These are phyloP conservation scores for Podabrus alpinus DNA, from an alignment of 2,888 invertebrate species.

Conservation along the genomic window DNA sequence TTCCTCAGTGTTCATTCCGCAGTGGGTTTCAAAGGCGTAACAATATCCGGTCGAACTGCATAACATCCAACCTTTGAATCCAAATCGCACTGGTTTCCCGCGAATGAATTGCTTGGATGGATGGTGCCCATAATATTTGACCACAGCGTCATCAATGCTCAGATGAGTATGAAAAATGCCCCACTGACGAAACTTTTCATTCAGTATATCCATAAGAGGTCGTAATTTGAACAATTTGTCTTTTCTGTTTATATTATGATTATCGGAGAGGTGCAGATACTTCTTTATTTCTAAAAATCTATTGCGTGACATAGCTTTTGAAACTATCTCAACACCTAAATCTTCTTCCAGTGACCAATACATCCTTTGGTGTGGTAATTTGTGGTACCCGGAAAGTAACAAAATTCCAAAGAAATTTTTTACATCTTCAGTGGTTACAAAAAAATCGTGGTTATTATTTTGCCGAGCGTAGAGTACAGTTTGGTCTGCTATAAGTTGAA, in stretches of 20 bases:
- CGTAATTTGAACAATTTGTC: conserved; percentile 17
- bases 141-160: conserved; percentile 3
- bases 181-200: conserved; percentile 2
- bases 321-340: background rate
- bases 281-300: conserved; percentile 11
- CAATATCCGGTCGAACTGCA: conserved; percentile 35
- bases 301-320: background rate
- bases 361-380: background rate
- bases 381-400: background rate
- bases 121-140: background rate
- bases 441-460: background rate
- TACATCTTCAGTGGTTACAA: background rate
- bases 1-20: conserved; percentile 19
- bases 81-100: conserved; percentile 41
- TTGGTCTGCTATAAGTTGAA: background rate
- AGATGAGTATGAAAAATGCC: background rate
- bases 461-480: background rate
- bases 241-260: conserved; percentile 6
- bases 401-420: background rate
- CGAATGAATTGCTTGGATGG: conserved; percentile 40
- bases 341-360: background rate
- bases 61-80: conserved; percentile 40
- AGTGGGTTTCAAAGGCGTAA: conserved; percentile 35
- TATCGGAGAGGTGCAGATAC: conserved; percentile 11
- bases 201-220: conserved; percentile 5